Base-by-base conservation (phyloP, 1,140 invertebrate genomes). In the Lucilia cuprina region DNA sequence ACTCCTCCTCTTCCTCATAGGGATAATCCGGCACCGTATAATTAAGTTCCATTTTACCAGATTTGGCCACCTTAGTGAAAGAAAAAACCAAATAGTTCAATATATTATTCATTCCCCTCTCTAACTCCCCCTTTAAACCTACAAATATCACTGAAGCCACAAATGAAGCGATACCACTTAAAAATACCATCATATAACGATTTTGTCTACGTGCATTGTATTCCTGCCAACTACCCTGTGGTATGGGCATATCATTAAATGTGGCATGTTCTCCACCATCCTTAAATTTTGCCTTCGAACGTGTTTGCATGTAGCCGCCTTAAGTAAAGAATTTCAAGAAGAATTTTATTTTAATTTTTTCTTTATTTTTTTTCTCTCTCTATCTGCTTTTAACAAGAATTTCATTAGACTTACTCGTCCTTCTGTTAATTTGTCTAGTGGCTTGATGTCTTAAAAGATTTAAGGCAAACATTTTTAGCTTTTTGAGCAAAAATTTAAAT, bases 231-330 rank as follows among this genome's bases (percentile, higher is more conserved):
- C 77, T 49, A 21, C 77, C 77, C 19, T 80, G 17, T 2, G 77
- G 77, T 80, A 80, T 50, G n/a, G 77, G 77, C 41, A 80, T 21
- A 50, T 80, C 77, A 80, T 80, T 80, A 19, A 80, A 49, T 2
- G 77, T 80, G 19, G 77, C n/a, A 21, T 80, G 41, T 17, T 50
- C 41, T 12, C 77, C 77, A 30, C 77, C 77, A 80, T 80, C 77
- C 19, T 80, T 49, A 50, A 80, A 80, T 80, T 49, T 80, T 7
- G 77, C n/a, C 10, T 49, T 19, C 2, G 12, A 49, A 13, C 77
- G 77, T 13, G 41, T 80, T 12, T 21, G 77, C 21, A 80, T 30
- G 25, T 30, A 19, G 21, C 9, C 25, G 21, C 2, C 41, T 21
- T 25, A 80, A 17, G 19, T 55, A 55, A 55, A 55, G 50, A 55